Percentiles rank a stretch among this genome's conserved stretches.
Conservation (phyloP, 2,113 vertebrate genomes). For the Myrmecophaga tridactyla region DNA sequence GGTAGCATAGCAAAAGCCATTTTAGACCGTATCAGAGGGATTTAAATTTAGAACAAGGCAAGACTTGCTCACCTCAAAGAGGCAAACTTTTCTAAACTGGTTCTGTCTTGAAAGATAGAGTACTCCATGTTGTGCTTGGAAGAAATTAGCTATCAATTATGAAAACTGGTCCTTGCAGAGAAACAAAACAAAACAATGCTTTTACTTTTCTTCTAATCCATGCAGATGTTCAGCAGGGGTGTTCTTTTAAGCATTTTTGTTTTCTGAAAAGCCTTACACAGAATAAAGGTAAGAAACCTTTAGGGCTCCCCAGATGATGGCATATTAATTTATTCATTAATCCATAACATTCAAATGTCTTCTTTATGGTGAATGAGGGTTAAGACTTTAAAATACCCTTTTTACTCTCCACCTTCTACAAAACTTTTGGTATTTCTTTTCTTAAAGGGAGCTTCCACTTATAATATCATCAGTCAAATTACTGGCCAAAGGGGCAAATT, state of each 20-base stretch:
- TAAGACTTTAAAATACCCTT: neutral
- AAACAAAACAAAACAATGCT: neutral
- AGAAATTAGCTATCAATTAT: neutral
- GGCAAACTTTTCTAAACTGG: neutral
- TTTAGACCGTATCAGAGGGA: neutral
- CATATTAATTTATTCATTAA: neutral
- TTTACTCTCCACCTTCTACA: neutral
- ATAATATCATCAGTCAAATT: conserved; percentile 22
- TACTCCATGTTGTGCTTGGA: neutral
- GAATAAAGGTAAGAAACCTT: neutral
- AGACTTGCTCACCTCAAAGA: neutral
- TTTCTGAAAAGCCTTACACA: conserved; percentile 18
- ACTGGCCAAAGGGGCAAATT: neutral
- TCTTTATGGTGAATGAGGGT: neutral
- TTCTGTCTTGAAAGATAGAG: neutral
- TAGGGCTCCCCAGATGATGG: neutral
- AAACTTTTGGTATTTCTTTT: neutral
- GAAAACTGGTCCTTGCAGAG: neutral
- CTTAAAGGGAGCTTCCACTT: neutral
- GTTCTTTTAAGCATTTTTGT: conserved; percentile 15
- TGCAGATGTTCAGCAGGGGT: neutral
- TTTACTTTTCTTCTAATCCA: conserved; percentile 6
- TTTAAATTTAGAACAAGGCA: neutral
- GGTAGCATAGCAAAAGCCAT: neutral
- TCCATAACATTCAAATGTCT: neutral